Base-by-base conservation (phyloP, 2,797 vertebrate species). In the Rhynchotus rufescens region DNA sequence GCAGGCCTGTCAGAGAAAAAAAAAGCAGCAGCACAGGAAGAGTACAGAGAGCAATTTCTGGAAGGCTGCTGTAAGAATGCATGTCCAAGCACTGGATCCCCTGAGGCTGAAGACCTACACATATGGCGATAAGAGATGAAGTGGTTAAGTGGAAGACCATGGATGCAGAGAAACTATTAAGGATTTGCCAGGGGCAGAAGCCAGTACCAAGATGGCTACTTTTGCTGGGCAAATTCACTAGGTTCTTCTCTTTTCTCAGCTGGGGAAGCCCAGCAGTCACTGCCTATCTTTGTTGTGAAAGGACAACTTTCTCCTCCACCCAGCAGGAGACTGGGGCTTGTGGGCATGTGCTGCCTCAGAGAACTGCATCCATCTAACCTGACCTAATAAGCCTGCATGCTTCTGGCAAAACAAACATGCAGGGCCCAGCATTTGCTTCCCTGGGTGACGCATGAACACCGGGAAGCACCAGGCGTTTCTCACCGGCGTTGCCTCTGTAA, bases 401-500 rank as follows among this genome's bases (percentile, higher is more conserved):
- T 62, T 25, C 23, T 52, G 57, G 20, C 52, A 87, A 83, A 89
- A 76, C 10, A 67, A 86, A 67, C 4, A 28, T 25, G 30, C 5
- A 52, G 22, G 8, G 75, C 34, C 42, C 51, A 88, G 47, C 32
- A 36, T 57, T 65, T 78, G 61, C 26, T 62, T 32, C 15, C 30
- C 44, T 28, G 22, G 12, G 28, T 7, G 3, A 45, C 42, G 54
- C 75, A 79, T 45, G 75, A 23, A 22, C 22, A 86, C 54, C 45
- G 7, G 7, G 3, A 32, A 67, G 45, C 7, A 32, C 2, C 9
- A 15, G 3, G 17, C 8, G 2, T 47, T 66, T 19, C 97, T 94
- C 80, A 98, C 98, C 98, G 93, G 99, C 98, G 47, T 89, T 98
- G 96, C 98, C 99, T 30, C 98, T 98, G 96, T 99, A 99, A 88